Evolutionary conservation across 1,140 invertebrate genomes (phyloP), one percentile per base, ranked within the genome.

Genomic region (Gonioctena quinquepunctata): DNA sequence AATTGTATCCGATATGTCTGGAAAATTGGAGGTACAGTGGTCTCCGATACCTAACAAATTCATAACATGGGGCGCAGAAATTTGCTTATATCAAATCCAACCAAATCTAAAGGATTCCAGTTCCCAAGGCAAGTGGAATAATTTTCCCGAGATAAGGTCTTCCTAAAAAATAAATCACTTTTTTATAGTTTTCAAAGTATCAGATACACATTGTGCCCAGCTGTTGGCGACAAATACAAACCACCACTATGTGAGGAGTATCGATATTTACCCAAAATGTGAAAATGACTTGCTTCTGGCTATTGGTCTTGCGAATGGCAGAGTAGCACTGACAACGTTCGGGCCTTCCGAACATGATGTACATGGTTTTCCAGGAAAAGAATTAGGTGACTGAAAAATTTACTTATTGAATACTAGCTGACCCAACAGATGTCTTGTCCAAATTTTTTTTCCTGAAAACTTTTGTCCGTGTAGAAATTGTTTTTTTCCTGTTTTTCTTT

Each of bases 271-370:
- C 86, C 89, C 90, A 50, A 85, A 90, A 82, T 73, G 87, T 16
- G 89, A 93, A 33, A 86, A 87, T 5, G 93, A 95, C 75, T 89
- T 92, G 26, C 85, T 96, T 26, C 84, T 97, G 28, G 95, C 94
- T 0, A 87, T 96, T 62, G 95, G 95, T 2, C 89, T 94, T 77
- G 89, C 90, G 0, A 95, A 93, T 86, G 95, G 95, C n/a, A 92
- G 91, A 85, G 89, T 96, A 22, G 85, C 90, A 4, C 84, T 97
- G 1, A 91, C 90, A 22, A 93, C 91, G 26, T 92, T 96, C 82
- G 91, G 92, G 11, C 89, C 92, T 42, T 87, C 89, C 3, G 85
- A 87, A 42, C 88, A 86, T 84, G 92, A 94, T 78, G 85, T 89
- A 2, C 79, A 88, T 22, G 88, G 88, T 59, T 81, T 94, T 11